Percentiles rank a stretch among this genome's conserved stretches.
phyloP scores from a whole-genome alignment of 2,797 vertebrate species.

The Urosaurus nigricauda region DNA sequence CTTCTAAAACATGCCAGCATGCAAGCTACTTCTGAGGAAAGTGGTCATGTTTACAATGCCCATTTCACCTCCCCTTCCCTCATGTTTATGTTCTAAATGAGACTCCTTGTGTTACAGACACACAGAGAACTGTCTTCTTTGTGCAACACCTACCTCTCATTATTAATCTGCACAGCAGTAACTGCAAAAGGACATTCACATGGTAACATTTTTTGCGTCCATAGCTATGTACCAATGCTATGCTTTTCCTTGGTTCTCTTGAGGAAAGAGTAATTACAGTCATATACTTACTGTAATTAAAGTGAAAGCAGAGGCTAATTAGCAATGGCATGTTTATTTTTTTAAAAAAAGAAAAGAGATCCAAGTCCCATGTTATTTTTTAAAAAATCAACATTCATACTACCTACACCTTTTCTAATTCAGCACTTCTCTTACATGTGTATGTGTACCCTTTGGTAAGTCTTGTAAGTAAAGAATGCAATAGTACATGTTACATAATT shows the following conservation, averaged over 20 bases:
- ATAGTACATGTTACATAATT: no score
- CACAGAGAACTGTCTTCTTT: slow-evolving; percentile 31
- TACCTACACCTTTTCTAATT: fast-evolving
- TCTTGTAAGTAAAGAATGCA: not conserved
- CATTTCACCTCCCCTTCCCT: slow-evolving; percentile 62
- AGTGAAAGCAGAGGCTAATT: slow-evolving; percentile 43
- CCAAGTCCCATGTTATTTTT: slow-evolving; percentile 3
- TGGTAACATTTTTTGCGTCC: slow-evolving; percentile 23
- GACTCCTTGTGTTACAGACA: slow-evolving; percentile 20
- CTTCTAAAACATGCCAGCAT: slow-evolving; percentile 67
- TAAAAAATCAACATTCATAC: slow-evolving; percentile 5
- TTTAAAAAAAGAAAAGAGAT: slow-evolving; percentile 46
- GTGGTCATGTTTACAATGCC: slow-evolving; percentile 38
- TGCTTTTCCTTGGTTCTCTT: slow-evolving; percentile 31
- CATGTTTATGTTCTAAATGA: slow-evolving; percentile 53
- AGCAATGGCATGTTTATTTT: slow-evolving; percentile 27
- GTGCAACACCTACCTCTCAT: slow-evolving; percentile 38
- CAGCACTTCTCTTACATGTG: not conserved
- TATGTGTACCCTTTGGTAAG: not conserved
- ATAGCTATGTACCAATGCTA: slow-evolving; percentile 28
- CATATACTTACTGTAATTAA: slow-evolving; percentile 3
- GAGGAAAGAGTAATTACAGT: slow-evolving; percentile 32
- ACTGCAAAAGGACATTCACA: slow-evolving; percentile 24
- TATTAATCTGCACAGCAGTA: slow-evolving; percentile 17
- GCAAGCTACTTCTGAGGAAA: slow-evolving; percentile 66